Percentiles rank a stretch among this genome's conserved stretches.
These are phyloP conservation scores for Salarias fasciatus DNA, from an alignment of 2,797 vertebrate genomes.

Conservation along the genomic window DNA sequence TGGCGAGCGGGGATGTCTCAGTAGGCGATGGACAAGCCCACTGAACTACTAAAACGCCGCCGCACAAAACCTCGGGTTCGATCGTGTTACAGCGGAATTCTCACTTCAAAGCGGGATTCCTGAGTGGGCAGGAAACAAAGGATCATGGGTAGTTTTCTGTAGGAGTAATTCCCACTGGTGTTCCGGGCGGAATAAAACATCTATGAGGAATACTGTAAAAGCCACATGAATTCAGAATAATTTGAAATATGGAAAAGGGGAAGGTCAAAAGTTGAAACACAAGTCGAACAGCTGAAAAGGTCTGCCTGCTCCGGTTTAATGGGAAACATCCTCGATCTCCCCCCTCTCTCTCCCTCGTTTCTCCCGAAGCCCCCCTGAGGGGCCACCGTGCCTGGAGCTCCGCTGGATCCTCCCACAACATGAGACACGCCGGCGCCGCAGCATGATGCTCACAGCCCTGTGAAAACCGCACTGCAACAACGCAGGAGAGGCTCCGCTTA, in stretches of 20 bases:
- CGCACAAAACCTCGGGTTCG: slow-evolving; percentile 29
- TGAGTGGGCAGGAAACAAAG: slow-evolving; percentile 12
- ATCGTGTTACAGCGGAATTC: slow-evolving; percentile 33
- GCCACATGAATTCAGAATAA: not conserved
- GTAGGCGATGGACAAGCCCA: slow-evolving; percentile 46
- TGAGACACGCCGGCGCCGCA: not conserved
- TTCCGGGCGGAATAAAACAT: not conserved
- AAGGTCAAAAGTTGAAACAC: slow-evolving; percentile 1
- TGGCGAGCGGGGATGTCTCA: slow-evolving; percentile 21
- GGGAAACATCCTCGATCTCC: not conserved
- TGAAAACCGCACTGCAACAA: slow-evolving; percentile 1
- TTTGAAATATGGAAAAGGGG: not conserved
- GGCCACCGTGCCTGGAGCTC: slow-evolving; percentile 4
- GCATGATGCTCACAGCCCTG: slow-evolving; percentile 5
- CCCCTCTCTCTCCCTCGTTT: slow-evolving; percentile 9
- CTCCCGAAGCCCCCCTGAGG: slow-evolving; percentile 15
- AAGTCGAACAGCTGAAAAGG: slow-evolving; percentile 4
- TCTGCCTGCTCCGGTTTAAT: slow-evolving; percentile 4
- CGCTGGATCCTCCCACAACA: slow-evolving; percentile 17
- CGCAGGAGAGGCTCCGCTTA: slow-evolving; percentile 6
- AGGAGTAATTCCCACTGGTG: slow-evolving; percentile 16
- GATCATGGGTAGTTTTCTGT: slow-evolving; percentile 20
- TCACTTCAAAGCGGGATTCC: slow-evolving; percentile 52
- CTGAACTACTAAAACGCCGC: not conserved
- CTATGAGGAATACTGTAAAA: not conserved